phyloP scores from a whole-genome alignment of 1,140 invertebrate species.

The Brachionus asplanchnoidis region DNA sequence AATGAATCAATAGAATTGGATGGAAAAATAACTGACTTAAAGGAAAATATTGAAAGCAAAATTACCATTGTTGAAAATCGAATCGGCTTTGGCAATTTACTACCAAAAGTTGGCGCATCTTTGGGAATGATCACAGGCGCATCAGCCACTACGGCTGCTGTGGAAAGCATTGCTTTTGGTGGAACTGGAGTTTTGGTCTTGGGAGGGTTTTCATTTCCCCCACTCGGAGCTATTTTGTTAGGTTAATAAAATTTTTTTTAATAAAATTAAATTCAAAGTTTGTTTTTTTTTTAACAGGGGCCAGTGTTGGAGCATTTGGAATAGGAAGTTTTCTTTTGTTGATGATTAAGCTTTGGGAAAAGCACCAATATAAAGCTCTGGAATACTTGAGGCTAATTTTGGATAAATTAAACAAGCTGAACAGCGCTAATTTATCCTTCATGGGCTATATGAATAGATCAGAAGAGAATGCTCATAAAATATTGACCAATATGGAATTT shows the following conservation, averaged over 20 bases:
- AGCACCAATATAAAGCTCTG: conserved; percentile 33
- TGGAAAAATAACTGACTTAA: not conserved
- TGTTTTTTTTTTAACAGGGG: not conserved
- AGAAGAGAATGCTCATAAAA: conserved; percentile 26
- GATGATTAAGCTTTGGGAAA: conserved; percentile 6
- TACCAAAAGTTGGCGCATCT: conserved; percentile 24
- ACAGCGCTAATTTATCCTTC: conserved; percentile 19
- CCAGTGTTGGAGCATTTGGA: not conserved
- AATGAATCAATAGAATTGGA: conserved; percentile 5
- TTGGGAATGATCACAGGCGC: conserved; percentile 27
- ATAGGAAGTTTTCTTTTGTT: not conserved
- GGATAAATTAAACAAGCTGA: not conserved
- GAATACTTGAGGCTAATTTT: conserved; percentile 28
- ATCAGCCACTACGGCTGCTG: not conserved
- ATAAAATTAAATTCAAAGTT: not conserved
- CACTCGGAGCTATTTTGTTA: conserved; percentile 3
- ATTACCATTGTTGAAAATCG: conserved; percentile 10
- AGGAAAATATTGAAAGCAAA: conserved; percentile 24
- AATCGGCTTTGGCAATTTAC: conserved; percentile 16
- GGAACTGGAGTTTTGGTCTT: conserved; percentile 24
- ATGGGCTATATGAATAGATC: conserved; percentile 39
- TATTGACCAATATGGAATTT: conserved; percentile 1
- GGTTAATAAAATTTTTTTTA: not conserved
- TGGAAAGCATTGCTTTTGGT: conserved; percentile 27
- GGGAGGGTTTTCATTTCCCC: conserved; percentile 20